phyloP scores from a whole-genome alignment of 2,888 invertebrate genomes.

The Calameuta idolon region DNA sequence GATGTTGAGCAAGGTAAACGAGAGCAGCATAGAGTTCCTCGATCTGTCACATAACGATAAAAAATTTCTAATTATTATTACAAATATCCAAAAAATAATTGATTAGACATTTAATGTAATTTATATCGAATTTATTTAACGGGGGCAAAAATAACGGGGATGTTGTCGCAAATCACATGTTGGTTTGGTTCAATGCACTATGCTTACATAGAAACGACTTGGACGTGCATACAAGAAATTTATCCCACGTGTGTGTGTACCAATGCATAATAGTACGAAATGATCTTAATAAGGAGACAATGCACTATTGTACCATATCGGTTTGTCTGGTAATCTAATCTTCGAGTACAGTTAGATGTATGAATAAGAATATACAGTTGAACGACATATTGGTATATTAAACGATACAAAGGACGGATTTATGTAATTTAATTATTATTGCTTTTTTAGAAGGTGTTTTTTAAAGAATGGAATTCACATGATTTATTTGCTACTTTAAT shows the following conservation, averaged over 20 bases:
- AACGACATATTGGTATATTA: neutral
- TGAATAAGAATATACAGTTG: neutral
- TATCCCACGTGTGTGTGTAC: neutral
- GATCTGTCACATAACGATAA: conserved; percentile 71
- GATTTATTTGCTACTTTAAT: neutral
- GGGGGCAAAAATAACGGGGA: neutral
- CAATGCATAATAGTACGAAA: conserved; percentile 1
- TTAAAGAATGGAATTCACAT: neutral
- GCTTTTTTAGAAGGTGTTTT: no score
- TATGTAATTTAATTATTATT: neutral
- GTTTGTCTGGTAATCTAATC: neutral
- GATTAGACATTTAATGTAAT: neutral
- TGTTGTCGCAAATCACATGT: no score
- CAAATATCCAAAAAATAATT: neutral
- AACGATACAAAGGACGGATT: neutral
- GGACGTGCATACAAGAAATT: neutral
- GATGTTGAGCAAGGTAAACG: conserved; percentile 85
- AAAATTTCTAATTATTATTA: neutral
- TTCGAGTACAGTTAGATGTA: neutral
- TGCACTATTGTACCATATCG: neutral
- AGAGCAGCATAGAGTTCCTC: conserved; percentile 89
- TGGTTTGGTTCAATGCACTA: neutral
- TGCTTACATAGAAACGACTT: neutral
- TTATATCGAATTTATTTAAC: neutral
- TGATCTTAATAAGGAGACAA: neutral